Percentiles rank a stretch among this genome's conserved stretches.
Conservation (phyloP, 1,140 invertebrate species). For the Venturia canescens region DNA sequence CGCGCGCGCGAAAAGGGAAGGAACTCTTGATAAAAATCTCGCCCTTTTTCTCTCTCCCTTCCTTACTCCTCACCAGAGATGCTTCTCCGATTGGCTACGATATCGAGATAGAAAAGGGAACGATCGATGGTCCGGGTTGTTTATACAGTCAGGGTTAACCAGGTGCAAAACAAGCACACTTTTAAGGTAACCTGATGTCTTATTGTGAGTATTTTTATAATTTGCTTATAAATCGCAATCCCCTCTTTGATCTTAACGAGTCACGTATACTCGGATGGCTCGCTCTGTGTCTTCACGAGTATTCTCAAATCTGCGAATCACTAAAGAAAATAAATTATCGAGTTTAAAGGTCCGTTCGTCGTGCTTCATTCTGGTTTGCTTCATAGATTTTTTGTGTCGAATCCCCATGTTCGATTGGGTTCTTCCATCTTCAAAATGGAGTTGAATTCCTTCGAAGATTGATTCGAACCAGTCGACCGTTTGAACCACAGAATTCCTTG, state of each 20-base stretch:
- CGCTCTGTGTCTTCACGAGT: neutral
- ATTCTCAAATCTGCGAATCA: neutral
- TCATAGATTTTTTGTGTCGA: too few species aligned
- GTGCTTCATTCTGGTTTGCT: too few species aligned
- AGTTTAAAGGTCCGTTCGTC: too few species aligned
- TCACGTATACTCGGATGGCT: constrained; percentile 15
- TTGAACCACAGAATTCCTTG: too few species aligned
- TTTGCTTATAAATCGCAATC: constrained; percentile 6
- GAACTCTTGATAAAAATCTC: constrained; percentile 43
- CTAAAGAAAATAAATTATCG: neutral
- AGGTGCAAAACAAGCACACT: constrained; percentile 35
- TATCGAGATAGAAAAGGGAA: constrained; percentile 19
- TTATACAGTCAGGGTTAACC: constrained; percentile 30
- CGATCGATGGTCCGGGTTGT: neutral
- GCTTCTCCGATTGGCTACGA: constrained; percentile 39
- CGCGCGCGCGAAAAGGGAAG: constrained; percentile 27
- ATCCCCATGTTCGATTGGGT: too few species aligned
- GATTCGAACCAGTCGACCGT: too few species aligned
- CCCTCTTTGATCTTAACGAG: constrained; percentile 19
- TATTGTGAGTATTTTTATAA: neutral
- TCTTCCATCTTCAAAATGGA: too few species aligned
- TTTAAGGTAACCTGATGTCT: constrained; percentile 24
- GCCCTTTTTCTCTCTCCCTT: constrained; percentile 15
- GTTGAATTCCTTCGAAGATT: too few species aligned
- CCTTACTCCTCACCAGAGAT: constrained; percentile 20